Base-by-base conservation (phyloP, 2,888 invertebrate genomes). In the Philaethria dido region DNA sequence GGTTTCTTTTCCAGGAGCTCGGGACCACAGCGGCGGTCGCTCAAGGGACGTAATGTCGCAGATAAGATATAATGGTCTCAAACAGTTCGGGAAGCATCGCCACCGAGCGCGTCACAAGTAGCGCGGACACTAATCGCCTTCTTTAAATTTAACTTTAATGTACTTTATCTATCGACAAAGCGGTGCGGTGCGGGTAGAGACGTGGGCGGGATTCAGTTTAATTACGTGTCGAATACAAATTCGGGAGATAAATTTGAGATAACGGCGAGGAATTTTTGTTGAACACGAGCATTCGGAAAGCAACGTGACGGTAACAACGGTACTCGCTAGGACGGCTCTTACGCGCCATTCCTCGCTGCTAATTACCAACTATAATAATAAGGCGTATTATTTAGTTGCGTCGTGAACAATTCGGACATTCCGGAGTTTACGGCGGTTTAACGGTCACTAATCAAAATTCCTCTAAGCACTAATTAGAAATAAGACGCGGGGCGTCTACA, bases 41-140 rank as follows among this genome's bases (percentile, higher is more conserved):
- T 18, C 45, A 55, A 45, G 60, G 29, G 45, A 74, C 79, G 81
- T 80, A 77, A 78, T 84, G 83, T 85, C 73, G 70, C 74, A 77
- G 86, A 84, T 86, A 84, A 87, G 86, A 86, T 83, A 82, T 60
- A 18, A 52, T 68, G 67, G 71, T 18, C 59, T 55, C 68, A 61
- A 70, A 64, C 63, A 61, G 63, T 64, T 76, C 74, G 76, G 36
- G 25, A 36, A 13, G 33, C 22, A 42, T 50, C 61, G 66, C 22
- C 66, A 13, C 9, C 39, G 48, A 39, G 55, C 47, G 22, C 45
- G 62, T 57, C 48, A 47, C 47, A 39, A 66, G 55, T 48, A 20
- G 55, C 62, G 42, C 66, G 20, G 29, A 9, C 44, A 44, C 20
- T 36, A 45, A 52, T 50, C 48, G 52, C 18, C 44, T 33, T 16